Percentiles rank a stretch among this genome's conserved stretches.
Evolutionary conservation across 2,797 vertebrate genomes (phyloP).

Genomic region (Botia kubotai): DNA sequence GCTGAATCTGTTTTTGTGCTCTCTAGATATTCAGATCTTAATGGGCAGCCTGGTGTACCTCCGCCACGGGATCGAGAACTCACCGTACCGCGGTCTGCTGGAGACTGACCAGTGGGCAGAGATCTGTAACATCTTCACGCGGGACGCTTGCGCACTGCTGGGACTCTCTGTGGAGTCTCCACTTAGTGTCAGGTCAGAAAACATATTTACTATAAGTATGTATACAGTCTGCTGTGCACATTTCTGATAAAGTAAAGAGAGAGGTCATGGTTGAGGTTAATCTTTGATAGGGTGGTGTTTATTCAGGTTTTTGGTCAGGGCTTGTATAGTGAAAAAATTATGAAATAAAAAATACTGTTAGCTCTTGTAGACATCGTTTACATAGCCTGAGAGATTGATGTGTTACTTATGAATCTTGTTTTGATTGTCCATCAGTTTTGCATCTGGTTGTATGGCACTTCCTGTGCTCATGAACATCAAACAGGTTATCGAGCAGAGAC

Average conservation of each 20-base stretch:
- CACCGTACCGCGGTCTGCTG: conserved; percentile 87
- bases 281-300: background rate
- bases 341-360: background rate
- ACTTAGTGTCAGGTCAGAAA: conserved; percentile 86
- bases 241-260: background rate
- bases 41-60: conserved; percentile 92
- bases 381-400: background rate
- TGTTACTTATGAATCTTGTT: background rate
- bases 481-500: conserved; percentile 90
- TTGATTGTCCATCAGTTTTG: conserved; percentile 75
- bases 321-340: background rate
- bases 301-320: background rate
- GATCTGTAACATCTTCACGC: conserved; percentile 91
- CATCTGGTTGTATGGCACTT: conserved; percentile 89
- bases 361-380: background rate
- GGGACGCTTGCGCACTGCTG: conserved; percentile 88
- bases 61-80: conserved; percentile 90
- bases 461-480: conserved; percentile 94
- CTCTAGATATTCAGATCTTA: conserved; percentile 89
- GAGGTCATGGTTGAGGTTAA: too few relatives aligned
- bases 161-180: conserved; percentile 92
- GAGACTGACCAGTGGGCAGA: conserved; percentile 91
- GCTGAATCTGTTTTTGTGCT: conserved; percentile 7
- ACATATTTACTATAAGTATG: background rate
- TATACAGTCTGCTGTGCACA: background rate